Base-by-base conservation (phyloP, 2,797 vertebrate genomes). In the Cryptoprocta ferox region DNA sequence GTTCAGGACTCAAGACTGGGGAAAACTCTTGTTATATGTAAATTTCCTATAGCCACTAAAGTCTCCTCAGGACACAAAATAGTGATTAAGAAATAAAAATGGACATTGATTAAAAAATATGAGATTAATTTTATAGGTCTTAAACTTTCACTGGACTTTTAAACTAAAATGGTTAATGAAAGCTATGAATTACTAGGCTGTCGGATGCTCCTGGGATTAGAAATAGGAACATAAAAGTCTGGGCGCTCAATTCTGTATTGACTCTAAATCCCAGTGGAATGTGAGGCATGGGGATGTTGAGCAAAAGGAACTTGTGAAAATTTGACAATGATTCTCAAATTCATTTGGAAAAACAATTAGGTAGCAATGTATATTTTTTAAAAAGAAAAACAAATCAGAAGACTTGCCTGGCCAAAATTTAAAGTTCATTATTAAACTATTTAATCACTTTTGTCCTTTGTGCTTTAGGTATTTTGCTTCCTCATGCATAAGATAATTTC, bases 141-240 rank as follows among this genome's bases (percentile, higher is more conserved):
- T 88, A 76, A 88, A 63, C 3, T 35, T 84, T 81, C 53, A 78
- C 42, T 83, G 91, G 90, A 70, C 61, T 90, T 97, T 95, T 91
- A 32, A 80, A 87, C 76, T 92, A 80, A 88, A 85, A 78, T 85
- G 13, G 37, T 56, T 95, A 65, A 14, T 24, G 24, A 50, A 93
- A 66, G 6, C 28, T 81, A n/a, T n/a, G 37, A 78, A 50, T 78
- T 89, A 59, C 3, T 35, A 56, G 50, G 6, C 30, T 94, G 4
- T 79, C 19, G 4, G n/a, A 37, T 73, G 24, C 9, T 61, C 5
- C 82, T 39, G 21, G 35, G 45, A 61, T 89, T 83, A 39, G 19
- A 88, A 78, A 11, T 18, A 56, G 37, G 42, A 56, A 84, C 6
- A 8, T 0, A 32, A n/a, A 45, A 1, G 3, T 89, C 30, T 79